These are phyloP conservation scores for Dysidea cf. avara DNA, from an alignment of 37 sponge, comb jelly and placozoan species.

Conservation along the genomic window DNA sequence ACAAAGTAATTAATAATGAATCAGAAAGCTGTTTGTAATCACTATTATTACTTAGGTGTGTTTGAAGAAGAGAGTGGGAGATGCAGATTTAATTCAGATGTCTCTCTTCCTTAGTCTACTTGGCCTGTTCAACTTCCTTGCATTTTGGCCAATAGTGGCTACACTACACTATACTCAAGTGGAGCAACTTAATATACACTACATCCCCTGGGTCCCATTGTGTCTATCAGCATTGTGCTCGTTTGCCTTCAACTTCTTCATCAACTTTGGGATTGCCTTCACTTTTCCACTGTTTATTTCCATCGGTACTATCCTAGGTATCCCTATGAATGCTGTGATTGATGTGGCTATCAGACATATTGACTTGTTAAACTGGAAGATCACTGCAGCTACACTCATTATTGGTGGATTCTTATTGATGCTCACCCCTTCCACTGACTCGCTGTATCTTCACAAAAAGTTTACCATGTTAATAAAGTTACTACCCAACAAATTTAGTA, in stretches of 20 bases:
- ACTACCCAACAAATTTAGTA: too few species aligned
- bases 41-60: conserved; percentile 38
- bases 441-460: conserved; percentile 31
- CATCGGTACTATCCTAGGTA: conserved; percentile 84
- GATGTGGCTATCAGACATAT: conserved; percentile 54
- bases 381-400: conserved; percentile 57
- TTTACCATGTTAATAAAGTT: too few species aligned
- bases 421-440: conserved; percentile 61
- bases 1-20: conserved; percentile 58
- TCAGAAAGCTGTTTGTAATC: background rate
- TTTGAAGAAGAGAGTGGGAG: conserved; percentile 70
- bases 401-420: conserved; percentile 80
- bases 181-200: conserved; percentile 38
- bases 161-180: conserved; percentile 45
- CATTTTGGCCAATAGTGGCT: conserved; percentile 70
- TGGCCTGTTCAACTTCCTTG: conserved; percentile 65
- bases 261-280: conserved; percentile 92
- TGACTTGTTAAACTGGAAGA: conserved; percentile 63
- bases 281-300: conserved; percentile 93
- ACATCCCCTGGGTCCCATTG: conserved; percentile 72
- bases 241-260: conserved; percentile 77
- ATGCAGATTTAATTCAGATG: conserved; percentile 84
- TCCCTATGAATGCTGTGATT: conserved; percentile 81
- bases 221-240: conserved; percentile 46
- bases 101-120: conserved; percentile 70